Conservation (phyloP, 1,140 invertebrate genomes). For the Zaprionus davidi region DNA sequence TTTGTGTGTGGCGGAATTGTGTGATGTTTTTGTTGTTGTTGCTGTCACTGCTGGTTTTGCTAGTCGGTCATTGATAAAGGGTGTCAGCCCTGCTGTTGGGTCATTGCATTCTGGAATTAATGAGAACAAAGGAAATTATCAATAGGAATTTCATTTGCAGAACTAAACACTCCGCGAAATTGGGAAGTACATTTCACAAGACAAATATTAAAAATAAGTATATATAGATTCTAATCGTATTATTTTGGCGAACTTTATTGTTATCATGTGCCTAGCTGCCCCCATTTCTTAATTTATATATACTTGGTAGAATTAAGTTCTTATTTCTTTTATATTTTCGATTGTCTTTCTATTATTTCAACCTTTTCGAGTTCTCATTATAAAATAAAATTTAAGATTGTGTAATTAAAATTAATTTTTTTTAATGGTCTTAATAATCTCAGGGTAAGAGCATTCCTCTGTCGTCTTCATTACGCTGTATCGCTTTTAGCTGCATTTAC, state of each 20-base stretch:
- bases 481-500: constrained; percentile 17
- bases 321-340: neutral
- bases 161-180: neutral
- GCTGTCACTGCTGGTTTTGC: constrained; percentile 9
- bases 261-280: no score
- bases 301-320: no score
- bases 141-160: neutral
- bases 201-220: neutral
- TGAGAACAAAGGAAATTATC: constrained; percentile 40
- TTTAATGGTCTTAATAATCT: neutral
- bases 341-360: neutral
- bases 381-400: neutral
- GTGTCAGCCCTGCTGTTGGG: constrained; percentile 17
- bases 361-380: neutral
- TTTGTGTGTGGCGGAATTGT: constrained; percentile 41
- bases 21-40: constrained; percentile 14
- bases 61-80: constrained; percentile 17
- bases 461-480: neutral
- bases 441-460: constrained; percentile 1
- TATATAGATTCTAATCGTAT: no score
- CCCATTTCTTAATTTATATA: no score
- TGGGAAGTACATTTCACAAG: neutral
- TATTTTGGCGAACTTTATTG: no score
- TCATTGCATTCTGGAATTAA: constrained; percentile 49
- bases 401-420: no score